Percentiles rank a stretch among this genome's conserved stretches.
Conservation (phyloP, 1,140 invertebrate species). For the Nasonia longicornis region DNA sequence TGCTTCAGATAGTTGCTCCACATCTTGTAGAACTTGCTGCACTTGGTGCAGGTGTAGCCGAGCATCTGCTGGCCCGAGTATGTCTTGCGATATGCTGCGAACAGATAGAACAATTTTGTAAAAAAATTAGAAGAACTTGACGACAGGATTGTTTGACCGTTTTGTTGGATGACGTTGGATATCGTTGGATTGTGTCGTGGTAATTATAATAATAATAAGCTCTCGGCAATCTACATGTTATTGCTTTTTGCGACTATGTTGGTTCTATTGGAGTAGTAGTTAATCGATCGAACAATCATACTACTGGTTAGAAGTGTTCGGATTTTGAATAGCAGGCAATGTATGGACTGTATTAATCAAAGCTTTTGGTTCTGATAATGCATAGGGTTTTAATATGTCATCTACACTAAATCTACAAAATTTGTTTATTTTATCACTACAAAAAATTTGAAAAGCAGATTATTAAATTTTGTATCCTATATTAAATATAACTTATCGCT, state of each 20-base stretch:
- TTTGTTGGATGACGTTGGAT: not conserved
- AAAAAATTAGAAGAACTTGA: not conserved
- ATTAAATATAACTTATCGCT: no score
- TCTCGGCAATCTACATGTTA: not conserved
- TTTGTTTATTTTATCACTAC: no score
- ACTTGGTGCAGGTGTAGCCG: slow-evolving; percentile 68
- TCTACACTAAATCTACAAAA: not conserved
- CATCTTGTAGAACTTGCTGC: slow-evolving; percentile 71
- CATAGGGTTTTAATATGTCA: not conserved
- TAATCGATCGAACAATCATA: not conserved
- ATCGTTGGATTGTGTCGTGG: not conserved
- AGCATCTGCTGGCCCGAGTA: slow-evolving; percentile 68
- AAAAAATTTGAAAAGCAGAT: no score
- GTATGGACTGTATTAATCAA: not conserved
- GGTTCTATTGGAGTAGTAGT: not conserved
- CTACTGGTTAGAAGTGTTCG: not conserved
- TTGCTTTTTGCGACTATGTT: not conserved
- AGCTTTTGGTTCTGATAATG: not conserved
- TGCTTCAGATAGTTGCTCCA: slow-evolving; percentile 70
- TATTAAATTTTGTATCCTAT: no score
- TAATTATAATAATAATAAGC: not conserved
- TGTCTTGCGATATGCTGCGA: slow-evolving; percentile 69
- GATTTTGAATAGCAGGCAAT: not conserved
- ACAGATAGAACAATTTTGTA: slow-evolving; percentile 45
- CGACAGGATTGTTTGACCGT: not conserved